A percentile compares a stretch with the other conserved stretches of the same genome.
These are phyloP conservation scores for Cephus cinctus DNA, from an alignment of 1,140 invertebrate species.

Conservation along the genomic window DNA sequence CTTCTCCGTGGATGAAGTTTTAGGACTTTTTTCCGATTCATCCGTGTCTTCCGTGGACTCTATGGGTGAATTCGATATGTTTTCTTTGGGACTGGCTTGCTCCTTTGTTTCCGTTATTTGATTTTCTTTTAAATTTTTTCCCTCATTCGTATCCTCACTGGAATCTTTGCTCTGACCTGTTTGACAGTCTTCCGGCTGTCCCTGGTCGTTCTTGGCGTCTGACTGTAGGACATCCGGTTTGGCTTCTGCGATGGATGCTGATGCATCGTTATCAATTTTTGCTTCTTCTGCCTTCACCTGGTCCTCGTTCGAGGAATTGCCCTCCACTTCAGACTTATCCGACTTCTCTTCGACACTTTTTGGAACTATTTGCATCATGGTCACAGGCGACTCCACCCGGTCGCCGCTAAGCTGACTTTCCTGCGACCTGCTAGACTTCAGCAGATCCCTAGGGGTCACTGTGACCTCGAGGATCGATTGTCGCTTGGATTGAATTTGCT, in stretches of 20 bases:
- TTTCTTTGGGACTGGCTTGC: conserved; percentile 7
- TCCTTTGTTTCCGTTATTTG: conserved; percentile 5
- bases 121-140: conserved; percentile 5
- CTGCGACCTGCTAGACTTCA: conserved; percentile 16
- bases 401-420: conserved; percentile 20
- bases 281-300: too few species aligned
- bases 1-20: too few species aligned
- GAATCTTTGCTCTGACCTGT: too few species aligned
- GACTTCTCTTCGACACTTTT: conserved; percentile 13
- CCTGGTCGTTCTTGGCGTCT: too few species aligned
- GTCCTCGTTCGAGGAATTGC: not conserved
- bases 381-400: conserved; percentile 19
- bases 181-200: too few species aligned
- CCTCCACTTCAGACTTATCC: not conserved
- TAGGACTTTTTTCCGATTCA: too few species aligned
- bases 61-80: too few species aligned
- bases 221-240: too few species aligned
- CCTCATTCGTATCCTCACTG: not conserved
- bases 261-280: too few species aligned
- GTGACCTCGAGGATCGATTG: conserved; percentile 15
- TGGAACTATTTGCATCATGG: conserved; percentile 26
- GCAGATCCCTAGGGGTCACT: conserved; percentile 14
- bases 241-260: too few species aligned
- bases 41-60: too few species aligned
- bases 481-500: not conserved